A percentile compares a stretch with the other conserved stretches of the same genome.
Evolutionary conservation across 2,888 invertebrate genomes (phyloP).

Genomic region (Mythimna vitellina): DNA sequence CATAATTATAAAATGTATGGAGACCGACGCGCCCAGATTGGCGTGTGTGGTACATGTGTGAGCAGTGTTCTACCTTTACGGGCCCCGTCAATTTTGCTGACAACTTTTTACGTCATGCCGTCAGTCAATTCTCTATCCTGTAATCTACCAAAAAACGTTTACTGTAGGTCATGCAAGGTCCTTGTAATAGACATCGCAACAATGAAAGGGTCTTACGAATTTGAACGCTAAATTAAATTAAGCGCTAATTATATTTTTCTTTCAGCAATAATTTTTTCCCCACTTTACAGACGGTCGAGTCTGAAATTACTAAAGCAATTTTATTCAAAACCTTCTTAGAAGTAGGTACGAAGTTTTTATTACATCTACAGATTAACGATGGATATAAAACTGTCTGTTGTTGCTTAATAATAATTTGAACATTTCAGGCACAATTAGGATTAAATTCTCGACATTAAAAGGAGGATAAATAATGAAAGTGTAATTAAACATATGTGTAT

Average conservation of each 20-base stretch:
- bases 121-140: background rate
- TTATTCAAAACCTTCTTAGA: constrained; percentile 11
- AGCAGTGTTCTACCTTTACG: too few species aligned
- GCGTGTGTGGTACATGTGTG: too few species aligned
- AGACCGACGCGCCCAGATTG: too few species aligned
- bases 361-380: constrained; percentile 15
- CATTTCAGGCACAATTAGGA: constrained; percentile 25
- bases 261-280: constrained; percentile 14
- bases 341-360: constrained; percentile 12
- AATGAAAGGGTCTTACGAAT: background rate
- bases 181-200: background rate
- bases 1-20: too few species aligned
- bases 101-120: too few species aligned
- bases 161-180: background rate
- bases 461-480: constrained; percentile 37
- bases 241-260: constrained; percentile 8
- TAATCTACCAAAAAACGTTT: background rate
- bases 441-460: constrained; percentile 14
- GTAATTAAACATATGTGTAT: constrained; percentile 43
- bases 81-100: too few species aligned
- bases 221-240: constrained; percentile 29
- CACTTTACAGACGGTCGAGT: constrained; percentile 11
- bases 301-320: constrained; percentile 26
- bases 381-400: constrained; percentile 5
- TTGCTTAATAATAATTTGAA: constrained; percentile 10